Evolutionary conservation across 2,888 invertebrate genomes (phyloP), one percentile per base, ranked within the genome.

Genomic region (Microchrysa polita): DNA sequence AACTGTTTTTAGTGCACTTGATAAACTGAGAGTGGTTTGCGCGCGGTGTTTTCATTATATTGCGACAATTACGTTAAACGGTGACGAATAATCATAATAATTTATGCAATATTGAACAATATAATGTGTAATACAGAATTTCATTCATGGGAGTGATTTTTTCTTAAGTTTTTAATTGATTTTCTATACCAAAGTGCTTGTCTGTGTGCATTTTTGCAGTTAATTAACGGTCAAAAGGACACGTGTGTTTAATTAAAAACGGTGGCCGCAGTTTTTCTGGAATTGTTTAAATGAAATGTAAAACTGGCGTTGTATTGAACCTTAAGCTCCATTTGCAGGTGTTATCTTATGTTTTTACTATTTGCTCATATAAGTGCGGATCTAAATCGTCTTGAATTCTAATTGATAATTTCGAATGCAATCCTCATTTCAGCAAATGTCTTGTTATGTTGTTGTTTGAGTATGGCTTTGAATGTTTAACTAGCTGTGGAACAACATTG

Each of bases 1-100:
- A 61, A 61, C 61, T 40, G n/a, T n/a, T n/a, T 61, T 61, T 16
- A 61, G 61, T 61, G 61, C 61, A 61, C 61, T 61, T 61, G n/a
- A n/a, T 42, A 34, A 61, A 40, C 20, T n/a, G n/a, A n/a, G 23
- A 40, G 40, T 61, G 7, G 61, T 61, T 61, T 61, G 61, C n/a
- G n/a, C n/a, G n/a, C 61, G 40, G 40, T 61, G 61, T 42, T 61
- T 61, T 61, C 40, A 61, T 61, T n/a, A n/a, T n/a, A n/a, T n/a
- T 61, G 61, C n/a, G 23, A 42, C 42, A 40, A 61, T 61, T 61
- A 61, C 61, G 14, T 61, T 61, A 61, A 61, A 61, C 40, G 61
- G 40, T 61, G n/a, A 40, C 40, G 42, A 61, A 61, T 59, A n/a
- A n/a, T n/a, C n/a, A n/a, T n/a, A n/a, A n/a, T n/a, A 59, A 59